Conservation (phyloP, 2,797 vertebrate species). For the Clarias platycephalus region DNA sequence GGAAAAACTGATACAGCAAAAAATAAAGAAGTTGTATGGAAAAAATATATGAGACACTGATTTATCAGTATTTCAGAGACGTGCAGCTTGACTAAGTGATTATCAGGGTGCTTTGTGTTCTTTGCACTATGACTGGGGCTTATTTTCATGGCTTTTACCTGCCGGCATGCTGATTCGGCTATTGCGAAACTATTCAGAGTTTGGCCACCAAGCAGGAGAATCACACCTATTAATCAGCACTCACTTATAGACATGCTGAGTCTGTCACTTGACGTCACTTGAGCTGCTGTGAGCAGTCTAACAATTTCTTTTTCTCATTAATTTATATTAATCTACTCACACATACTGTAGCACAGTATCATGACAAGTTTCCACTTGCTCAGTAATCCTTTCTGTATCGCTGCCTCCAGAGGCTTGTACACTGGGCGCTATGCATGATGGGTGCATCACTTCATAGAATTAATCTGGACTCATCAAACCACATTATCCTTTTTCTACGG, state of each 20-base stretch:
- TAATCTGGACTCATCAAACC: too few species aligned
- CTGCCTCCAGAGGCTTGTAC: too few species aligned
- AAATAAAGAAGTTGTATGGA: not conserved
- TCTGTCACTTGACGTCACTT: constrained; percentile 53
- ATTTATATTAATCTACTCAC: constrained; percentile 61
- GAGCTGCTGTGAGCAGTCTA: constrained; percentile 1
- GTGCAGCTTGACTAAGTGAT: constrained; percentile 15
- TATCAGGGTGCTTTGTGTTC: constrained; percentile 25
- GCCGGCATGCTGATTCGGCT: constrained; percentile 64
- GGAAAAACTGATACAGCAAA: not conserved
- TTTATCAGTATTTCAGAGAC: constrained; percentile 10
- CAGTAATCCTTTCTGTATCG: too few species aligned
- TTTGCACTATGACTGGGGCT: constrained; percentile 25
- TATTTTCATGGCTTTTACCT: constrained; percentile 47
- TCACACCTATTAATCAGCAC: constrained; percentile 55
- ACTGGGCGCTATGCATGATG: too few species aligned
- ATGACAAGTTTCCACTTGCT: not conserved
- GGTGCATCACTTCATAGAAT: too few species aligned
- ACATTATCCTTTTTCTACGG: too few species aligned
- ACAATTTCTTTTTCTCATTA: constrained; percentile 64
- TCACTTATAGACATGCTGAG: constrained; percentile 31
- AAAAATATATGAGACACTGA: constrained; percentile 4
- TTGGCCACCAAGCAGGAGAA: constrained; percentile 55
- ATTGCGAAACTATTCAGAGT: constrained; percentile 55
- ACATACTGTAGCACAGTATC: not conserved